These are phyloP conservation scores for Synergus itoensis DNA, from an alignment of 2,888 invertebrate species.

Conservation along the genomic window DNA sequence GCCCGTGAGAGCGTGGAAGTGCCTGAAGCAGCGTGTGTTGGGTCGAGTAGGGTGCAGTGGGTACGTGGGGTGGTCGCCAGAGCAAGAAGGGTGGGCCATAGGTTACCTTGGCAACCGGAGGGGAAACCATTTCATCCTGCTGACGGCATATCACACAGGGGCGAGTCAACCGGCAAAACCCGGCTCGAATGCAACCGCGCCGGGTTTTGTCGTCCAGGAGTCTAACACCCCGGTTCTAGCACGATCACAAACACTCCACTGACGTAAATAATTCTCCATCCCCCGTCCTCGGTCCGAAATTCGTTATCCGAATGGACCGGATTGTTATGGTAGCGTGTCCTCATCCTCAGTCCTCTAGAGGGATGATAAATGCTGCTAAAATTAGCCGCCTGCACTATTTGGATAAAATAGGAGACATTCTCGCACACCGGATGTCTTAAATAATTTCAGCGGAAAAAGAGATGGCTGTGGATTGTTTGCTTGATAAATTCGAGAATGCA, in stretches of 20 bases:
- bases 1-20: slow-evolving; percentile 35
- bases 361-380: not conserved
- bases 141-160: slow-evolving; percentile 72
- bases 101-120: slow-evolving; percentile 74
- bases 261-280: slow-evolving; percentile 39
- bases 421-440: not conserved
- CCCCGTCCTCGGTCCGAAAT: not conserved
- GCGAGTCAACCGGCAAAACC: slow-evolving; percentile 60
- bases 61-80: slow-evolving; percentile 52
- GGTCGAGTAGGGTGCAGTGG: slow-evolving; percentile 56
- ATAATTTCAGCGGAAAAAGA: not conserved
- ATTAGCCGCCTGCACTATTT: not conserved
- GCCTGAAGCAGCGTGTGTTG: slow-evolving; percentile 52
- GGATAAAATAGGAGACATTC: not conserved
- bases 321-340: slow-evolving; percentile 32
- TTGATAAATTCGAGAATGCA: too few species aligned
- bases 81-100: slow-evolving; percentile 73
- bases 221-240: slow-evolving; percentile 23
- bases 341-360: not conserved
- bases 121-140: slow-evolving; percentile 76
- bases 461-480: too few species aligned
- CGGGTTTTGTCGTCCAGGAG: slow-evolving; percentile 22
- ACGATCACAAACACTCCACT: slow-evolving; percentile 38
- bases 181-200: slow-evolving; percentile 61
- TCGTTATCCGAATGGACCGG: slow-evolving; percentile 35